phyloP scores from a whole-genome alignment of 2,113 vertebrate genomes.

The Hippocampus mohnikei region DNA sequence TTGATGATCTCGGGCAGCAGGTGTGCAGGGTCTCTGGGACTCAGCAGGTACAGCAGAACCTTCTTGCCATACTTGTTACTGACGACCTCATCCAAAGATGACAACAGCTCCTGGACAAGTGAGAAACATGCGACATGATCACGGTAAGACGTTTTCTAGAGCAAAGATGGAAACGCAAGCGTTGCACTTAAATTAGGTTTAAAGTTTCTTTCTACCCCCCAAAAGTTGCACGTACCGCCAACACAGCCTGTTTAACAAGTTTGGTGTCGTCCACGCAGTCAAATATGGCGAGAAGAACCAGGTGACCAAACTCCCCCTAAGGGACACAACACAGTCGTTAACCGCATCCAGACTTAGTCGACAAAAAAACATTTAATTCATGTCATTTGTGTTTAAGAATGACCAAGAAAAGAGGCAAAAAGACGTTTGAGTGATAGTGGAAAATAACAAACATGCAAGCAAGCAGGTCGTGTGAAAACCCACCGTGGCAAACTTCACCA shows the following conservation, averaged over 20 bases:
- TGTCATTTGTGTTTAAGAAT: not conserved
- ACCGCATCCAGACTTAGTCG: not conserved
- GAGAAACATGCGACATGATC: not conserved
- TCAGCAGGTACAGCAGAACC: constrained; percentile 85
- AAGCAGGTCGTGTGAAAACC: constrained; percentile 37
- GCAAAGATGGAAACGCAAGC: not conserved
- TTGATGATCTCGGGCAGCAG: constrained; percentile 86
- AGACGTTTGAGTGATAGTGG: not conserved
- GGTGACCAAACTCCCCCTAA: constrained; percentile 92
- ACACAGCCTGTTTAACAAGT: constrained; percentile 86
- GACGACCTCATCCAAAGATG: constrained; percentile 77
- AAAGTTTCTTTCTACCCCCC: too few relatives aligned
- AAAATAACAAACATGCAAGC: not conserved
- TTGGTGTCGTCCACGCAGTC: constrained; percentile 97
- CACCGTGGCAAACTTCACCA: constrained; percentile 91
- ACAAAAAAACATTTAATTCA: not conserved
- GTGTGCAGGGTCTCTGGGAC: constrained; percentile 85
- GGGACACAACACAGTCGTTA: not conserved
- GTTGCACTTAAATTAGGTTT: constrained; percentile 53
- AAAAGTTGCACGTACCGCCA: constrained; percentile 78
- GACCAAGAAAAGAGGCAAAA: not conserved
- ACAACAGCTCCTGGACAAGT: constrained; percentile 79
- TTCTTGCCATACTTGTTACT: constrained; percentile 90
- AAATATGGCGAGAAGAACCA: constrained; percentile 87
- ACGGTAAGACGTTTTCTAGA: too few relatives aligned